Percentiles rank a stretch among this genome's conserved stretches.
Evolutionary conservation across 2,797 vertebrate species (phyloP).

Genomic region (Sylvilagus floridanus): DNA sequence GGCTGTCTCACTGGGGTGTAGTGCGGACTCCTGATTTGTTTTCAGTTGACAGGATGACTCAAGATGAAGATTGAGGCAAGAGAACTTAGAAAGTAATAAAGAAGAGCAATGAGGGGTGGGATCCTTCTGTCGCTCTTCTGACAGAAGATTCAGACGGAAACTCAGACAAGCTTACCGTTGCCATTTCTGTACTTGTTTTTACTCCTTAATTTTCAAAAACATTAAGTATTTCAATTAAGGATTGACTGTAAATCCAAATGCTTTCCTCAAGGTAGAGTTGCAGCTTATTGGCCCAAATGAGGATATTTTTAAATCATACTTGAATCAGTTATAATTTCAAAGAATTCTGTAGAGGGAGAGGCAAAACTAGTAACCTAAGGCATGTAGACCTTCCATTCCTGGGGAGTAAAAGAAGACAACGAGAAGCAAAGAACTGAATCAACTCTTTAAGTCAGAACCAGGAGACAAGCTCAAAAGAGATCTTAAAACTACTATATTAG

Average conservation of each 20-base stretch:
- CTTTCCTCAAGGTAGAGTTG: background rate
- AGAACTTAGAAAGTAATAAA: background rate
- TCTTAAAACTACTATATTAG: background rate
- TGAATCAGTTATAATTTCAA: background rate
- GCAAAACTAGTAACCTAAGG: background rate
- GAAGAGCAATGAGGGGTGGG: background rate
- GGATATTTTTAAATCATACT: background rate
- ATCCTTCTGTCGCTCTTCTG: background rate
- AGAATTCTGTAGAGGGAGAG: background rate
- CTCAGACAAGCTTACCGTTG: background rate
- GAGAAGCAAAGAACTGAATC: background rate
- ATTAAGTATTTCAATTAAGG: background rate
- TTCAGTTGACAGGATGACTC: background rate
- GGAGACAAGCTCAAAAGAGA: background rate
- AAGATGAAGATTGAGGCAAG: background rate
- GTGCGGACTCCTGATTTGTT: background rate
- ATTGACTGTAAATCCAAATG: background rate
- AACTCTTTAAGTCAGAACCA: background rate
- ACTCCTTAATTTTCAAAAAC: constrained; percentile 3
- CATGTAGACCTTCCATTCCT: background rate
- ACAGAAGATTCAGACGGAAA: background rate
- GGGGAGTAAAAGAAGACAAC: background rate
- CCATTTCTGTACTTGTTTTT: background rate
- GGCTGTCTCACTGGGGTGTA: background rate
- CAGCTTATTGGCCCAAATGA: background rate